phyloP scores from a whole-genome alignment of 1,140 invertebrate genomes.

The Conus betulinus region DNA sequence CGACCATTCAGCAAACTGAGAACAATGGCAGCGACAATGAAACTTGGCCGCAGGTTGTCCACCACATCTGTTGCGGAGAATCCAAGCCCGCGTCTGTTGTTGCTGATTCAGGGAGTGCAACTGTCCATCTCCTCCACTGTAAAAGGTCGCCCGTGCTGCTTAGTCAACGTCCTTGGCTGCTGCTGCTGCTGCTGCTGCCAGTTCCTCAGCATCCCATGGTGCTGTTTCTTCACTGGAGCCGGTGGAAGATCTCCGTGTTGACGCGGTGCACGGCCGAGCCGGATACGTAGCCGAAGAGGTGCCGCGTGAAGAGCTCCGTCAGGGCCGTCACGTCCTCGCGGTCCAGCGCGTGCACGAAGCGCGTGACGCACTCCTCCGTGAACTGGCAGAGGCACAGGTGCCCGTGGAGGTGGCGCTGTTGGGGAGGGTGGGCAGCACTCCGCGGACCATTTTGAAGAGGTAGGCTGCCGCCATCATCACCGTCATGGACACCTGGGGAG shows the following conservation, averaged over 20 bases:
- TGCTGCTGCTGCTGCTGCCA: too few species aligned
- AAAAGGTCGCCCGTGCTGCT: too few species aligned
- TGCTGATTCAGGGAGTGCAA: too few species aligned
- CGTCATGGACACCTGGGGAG: constrained; percentile 50
- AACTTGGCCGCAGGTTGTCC: too few species aligned
- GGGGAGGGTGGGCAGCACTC: constrained; percentile 51
- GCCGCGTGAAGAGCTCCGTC: constrained; percentile 45
- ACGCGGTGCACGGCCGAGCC: constrained; percentile 45
- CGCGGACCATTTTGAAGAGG: constrained; percentile 49
- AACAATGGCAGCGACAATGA: too few species aligned
- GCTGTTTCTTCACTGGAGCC: not conserved
- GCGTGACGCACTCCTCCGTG: constrained; percentile 55
- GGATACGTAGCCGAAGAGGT: constrained; percentile 46
- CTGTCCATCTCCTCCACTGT: too few species aligned
- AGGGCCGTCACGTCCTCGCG: constrained; percentile 46
- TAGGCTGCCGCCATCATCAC: constrained; percentile 59
- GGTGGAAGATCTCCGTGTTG: constrained; percentile 44
- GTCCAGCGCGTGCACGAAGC: constrained; percentile 45
- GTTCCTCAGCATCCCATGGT: too few species aligned
- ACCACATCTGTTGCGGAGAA: too few species aligned
- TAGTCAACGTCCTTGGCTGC: too few species aligned
- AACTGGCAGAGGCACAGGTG: constrained; percentile 60
- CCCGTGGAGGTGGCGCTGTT: constrained; percentile 52
- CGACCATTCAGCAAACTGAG: too few species aligned
- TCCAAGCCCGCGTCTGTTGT: too few species aligned